phyloP scores from a whole-genome alignment of 2,797 vertebrate species.

The Scomberomorus guttatus region DNA sequence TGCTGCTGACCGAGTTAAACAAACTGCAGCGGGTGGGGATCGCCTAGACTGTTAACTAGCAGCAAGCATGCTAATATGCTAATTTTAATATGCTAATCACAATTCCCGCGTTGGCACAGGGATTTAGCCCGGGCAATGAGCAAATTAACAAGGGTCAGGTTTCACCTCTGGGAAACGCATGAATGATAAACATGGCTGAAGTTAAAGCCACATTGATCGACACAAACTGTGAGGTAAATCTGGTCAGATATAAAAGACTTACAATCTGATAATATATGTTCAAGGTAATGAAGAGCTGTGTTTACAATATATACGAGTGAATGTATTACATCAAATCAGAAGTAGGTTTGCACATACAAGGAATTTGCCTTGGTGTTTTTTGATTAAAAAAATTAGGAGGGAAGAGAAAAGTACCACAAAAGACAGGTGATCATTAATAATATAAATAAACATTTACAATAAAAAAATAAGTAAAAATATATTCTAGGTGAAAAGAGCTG shows the following conservation, averaged over 20 bases:
- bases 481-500: no score
- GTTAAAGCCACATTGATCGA: conserved; percentile 29
- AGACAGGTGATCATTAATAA: no score
- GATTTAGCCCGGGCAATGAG: conserved; percentile 69
- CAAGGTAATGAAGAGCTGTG: background rate
- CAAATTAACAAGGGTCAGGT: conserved; percentile 68
- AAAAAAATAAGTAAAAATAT: no score
- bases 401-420: no score
- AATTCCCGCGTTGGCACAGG: conserved; percentile 37
- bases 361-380: no score
- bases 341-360: no score
- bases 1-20: conserved; percentile 69
- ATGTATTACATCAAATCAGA: background rate
- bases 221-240: conserved; percentile 27
- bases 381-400: background rate
- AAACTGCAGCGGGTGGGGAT: conserved; percentile 45
- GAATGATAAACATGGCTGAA: conserved; percentile 51
- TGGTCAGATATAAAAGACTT: conserved; percentile 8
- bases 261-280: background rate
- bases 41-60: conserved; percentile 52
- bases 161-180: conserved; percentile 59
- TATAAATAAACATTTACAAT: no score
- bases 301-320: background rate
- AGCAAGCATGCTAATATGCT: conserved; percentile 74
- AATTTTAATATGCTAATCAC: conserved; percentile 75